These are phyloP conservation scores for Nymphalis polychloros DNA, from an alignment of 2,888 invertebrate species.

Conservation along the genomic window DNA sequence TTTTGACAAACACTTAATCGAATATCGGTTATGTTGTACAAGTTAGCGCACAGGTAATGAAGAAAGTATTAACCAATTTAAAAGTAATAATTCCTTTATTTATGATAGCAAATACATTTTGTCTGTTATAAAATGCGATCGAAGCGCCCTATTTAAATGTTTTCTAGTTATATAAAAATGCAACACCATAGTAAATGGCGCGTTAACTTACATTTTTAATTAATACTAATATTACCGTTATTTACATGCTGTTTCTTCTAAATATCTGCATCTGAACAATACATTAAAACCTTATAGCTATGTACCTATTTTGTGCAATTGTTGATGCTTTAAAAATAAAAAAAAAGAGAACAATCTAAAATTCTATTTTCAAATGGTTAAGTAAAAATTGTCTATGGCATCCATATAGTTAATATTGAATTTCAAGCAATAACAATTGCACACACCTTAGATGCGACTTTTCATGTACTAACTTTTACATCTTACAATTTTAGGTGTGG, in stretches of 20 bases:
- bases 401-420: slow-evolving; percentile 36
- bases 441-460: slow-evolving; percentile 65
- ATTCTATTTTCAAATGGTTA: slow-evolving; percentile 37
- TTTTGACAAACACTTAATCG: slow-evolving; percentile 33
- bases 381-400: slow-evolving; percentile 55
- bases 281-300: slow-evolving; percentile 78
- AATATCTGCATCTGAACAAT: slow-evolving; percentile 82
- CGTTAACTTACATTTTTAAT: slow-evolving; percentile 51
- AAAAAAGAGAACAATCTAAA: slow-evolving; percentile 37
- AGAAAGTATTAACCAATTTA: slow-evolving; percentile 35
- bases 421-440: slow-evolving; percentile 74
- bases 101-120: slow-evolving; percentile 40
- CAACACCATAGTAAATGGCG: slow-evolving; percentile 61
- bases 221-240: slow-evolving; percentile 66
- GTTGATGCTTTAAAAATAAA: slow-evolving; percentile 56
- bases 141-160: slow-evolving; percentile 57
- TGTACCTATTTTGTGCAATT: slow-evolving; percentile 71
- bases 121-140: slow-evolving; percentile 51
- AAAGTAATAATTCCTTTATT: slow-evolving; percentile 40
- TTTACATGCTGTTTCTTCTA: slow-evolving; percentile 79
- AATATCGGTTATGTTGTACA: slow-evolving; percentile 38
- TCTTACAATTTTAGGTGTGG: slow-evolving; percentile 67
- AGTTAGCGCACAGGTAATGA: slow-evolving; percentile 42
- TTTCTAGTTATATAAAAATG: slow-evolving; percentile 64
- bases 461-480: slow-evolving; percentile 62